Percentiles rank a stretch among this genome's conserved stretches.
Conservation (phyloP, 2,888 invertebrate genomes). For the Mongoloraphidia duomilia region DNA sequence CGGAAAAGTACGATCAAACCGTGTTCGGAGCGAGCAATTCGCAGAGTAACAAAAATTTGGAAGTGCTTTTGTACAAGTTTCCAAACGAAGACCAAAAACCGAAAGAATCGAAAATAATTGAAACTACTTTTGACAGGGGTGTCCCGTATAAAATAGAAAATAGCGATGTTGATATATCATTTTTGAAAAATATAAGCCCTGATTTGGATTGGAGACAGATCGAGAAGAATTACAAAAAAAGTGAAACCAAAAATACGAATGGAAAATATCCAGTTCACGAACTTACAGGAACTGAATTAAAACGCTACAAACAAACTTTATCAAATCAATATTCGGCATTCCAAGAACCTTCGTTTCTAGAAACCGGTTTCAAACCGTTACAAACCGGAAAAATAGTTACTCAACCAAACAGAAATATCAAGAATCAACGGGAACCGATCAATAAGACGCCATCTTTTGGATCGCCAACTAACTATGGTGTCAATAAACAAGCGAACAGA, state of each 20-base stretch:
- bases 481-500: not conserved
- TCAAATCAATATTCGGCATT: too few species aligned
- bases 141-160: not conserved
- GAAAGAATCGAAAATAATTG: not conserved
- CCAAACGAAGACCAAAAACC: too few species aligned
- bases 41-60: too few species aligned
- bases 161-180: not conserved
- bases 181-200: too few species aligned
- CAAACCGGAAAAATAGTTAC: not conserved
- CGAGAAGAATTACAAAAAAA: too few species aligned
- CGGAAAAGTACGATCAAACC: too few species aligned
- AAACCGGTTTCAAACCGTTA: slow-evolving; percentile 2
- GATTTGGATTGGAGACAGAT: too few species aligned
- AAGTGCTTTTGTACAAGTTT: too few species aligned
- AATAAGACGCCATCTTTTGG: slow-evolving; percentile 1
- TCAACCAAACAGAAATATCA: not conserved
- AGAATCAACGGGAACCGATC: not conserved
- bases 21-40: too few species aligned
- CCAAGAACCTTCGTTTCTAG: not conserved
- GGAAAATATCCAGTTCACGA: not conserved
- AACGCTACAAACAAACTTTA: not conserved
- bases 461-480: not conserved
- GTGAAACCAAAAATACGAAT: too few species aligned
- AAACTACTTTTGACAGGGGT: not conserved
- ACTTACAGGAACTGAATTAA: not conserved